Percentiles rank a stretch among this genome's conserved stretches.
Evolutionary conservation across 2,113 vertebrate genomes (phyloP).

Genomic region (Nesoenas mayeri): DNA sequence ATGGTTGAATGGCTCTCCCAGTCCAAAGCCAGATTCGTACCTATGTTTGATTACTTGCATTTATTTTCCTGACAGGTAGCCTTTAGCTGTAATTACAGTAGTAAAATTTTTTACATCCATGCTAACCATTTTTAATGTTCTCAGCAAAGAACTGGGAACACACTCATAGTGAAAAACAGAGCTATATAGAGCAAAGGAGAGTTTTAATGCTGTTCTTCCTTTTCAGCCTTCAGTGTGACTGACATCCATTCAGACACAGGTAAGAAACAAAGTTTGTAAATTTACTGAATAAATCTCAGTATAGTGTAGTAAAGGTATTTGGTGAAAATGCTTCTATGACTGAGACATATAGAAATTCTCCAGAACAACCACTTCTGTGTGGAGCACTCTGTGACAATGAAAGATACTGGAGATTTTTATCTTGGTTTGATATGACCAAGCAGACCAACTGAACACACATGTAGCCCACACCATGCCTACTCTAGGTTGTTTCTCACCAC

Average conservation of each 20-base stretch:
- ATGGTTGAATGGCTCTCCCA: background rate
- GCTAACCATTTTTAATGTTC: constrained; percentile 18
- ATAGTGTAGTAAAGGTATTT: background rate
- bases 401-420: background rate
- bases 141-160: background rate
- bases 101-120: constrained; percentile 14
- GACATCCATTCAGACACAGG: background rate
- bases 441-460: background rate
- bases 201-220: background rate
- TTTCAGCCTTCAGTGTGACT: background rate
- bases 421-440: background rate
- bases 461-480: background rate
- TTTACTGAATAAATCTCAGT: background rate
- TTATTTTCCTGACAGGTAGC: constrained; percentile 50
- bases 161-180: background rate
- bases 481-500: background rate
- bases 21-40: background rate
- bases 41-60: constrained; percentile 29
- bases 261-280: background rate
- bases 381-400: background rate
- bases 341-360: background rate
- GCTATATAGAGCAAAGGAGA: background rate
- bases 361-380: background rate
- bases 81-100: constrained; percentile 49
- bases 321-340: constrained; percentile 17